Evolutionary conservation across 2,797 vertebrate species (phyloP).

Genomic region (Sebastes iracundus): DNA sequence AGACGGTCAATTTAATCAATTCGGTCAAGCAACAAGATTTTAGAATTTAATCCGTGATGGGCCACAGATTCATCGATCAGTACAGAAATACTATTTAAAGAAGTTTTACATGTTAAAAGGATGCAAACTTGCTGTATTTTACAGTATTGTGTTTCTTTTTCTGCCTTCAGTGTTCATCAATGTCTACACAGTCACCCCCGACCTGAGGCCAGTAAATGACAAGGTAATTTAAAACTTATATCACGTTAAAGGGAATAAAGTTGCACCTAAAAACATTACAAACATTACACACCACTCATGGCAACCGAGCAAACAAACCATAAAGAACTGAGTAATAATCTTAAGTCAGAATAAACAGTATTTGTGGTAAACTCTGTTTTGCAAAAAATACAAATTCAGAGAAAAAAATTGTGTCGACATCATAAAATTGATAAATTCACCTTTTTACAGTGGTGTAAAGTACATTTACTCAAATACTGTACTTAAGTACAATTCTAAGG

Average conservation of each 20-base stretch:
- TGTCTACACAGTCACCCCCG: conserved; percentile 88
- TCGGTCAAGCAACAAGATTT: neutral
- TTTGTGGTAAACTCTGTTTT: no score
- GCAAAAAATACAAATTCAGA: neutral
- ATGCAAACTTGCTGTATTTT: neutral
- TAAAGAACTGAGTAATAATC: neutral
- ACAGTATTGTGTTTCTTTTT: conserved; percentile 12
- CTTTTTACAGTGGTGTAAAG: neutral
- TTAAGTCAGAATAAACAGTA: neutral
- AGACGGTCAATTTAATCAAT: neutral
- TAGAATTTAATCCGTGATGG: neutral
- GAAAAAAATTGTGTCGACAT: neutral
- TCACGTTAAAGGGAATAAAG: neutral
- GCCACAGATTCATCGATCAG: neutral
- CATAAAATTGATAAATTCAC: neutral
- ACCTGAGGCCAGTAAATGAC: conserved; percentile 87
- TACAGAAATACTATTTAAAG: neutral
- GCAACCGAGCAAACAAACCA: neutral
- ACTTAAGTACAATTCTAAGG: no score
- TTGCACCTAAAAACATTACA: neutral
- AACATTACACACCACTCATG: no score
- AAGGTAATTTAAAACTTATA: conserved; percentile 80
- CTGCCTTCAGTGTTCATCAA: conserved; percentile 87
- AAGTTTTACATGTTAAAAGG: neutral
- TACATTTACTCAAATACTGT: no score